Evolutionary conservation across 1,140 invertebrate species (phyloP).

Genomic region (Sarcophaga bullata): DNA sequence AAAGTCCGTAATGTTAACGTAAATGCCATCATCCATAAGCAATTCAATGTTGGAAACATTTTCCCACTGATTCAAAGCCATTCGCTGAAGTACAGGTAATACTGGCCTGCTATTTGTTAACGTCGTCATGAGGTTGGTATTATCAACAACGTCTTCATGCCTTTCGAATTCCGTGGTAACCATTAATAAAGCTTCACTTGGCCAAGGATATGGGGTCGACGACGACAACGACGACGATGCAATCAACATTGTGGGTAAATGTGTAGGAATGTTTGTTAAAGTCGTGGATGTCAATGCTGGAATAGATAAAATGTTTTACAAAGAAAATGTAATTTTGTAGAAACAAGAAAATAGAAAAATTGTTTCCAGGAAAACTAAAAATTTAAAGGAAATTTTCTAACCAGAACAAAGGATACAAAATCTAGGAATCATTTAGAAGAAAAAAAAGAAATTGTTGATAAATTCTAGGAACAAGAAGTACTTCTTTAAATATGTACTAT

Average conservation of each 20-base stretch:
- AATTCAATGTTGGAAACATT: neutral
- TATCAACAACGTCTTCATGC: neutral
- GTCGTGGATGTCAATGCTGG: neutral
- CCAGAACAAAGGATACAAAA: too few relatives aligned
- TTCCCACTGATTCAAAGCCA: neutral
- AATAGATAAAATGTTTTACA: neutral
- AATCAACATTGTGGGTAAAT: neutral
- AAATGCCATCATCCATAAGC: neutral
- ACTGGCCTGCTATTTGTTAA: neutral
- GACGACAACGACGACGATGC: neutral
- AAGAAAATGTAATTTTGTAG: neutral
- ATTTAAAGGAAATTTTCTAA: too few relatives aligned
- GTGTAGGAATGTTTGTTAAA: conserved; percentile 16
- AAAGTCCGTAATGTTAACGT: neutral
- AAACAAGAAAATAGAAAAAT: neutral
- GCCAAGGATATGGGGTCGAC: neutral
- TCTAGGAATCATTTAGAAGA: too few relatives aligned
- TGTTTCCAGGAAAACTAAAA: neutral
- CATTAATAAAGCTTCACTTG: neutral
- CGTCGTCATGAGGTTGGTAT: neutral
- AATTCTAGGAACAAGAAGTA: too few relatives aligned
- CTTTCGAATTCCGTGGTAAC: neutral
- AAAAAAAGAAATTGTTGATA: too few relatives aligned
- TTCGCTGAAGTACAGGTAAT: neutral
- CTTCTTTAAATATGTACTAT: too few relatives aligned